Evolutionary conservation across 2,797 vertebrate genomes (phyloP), one percentile per base, ranked within the genome.

Genomic region (Myioborus melanocephalus): DNA sequence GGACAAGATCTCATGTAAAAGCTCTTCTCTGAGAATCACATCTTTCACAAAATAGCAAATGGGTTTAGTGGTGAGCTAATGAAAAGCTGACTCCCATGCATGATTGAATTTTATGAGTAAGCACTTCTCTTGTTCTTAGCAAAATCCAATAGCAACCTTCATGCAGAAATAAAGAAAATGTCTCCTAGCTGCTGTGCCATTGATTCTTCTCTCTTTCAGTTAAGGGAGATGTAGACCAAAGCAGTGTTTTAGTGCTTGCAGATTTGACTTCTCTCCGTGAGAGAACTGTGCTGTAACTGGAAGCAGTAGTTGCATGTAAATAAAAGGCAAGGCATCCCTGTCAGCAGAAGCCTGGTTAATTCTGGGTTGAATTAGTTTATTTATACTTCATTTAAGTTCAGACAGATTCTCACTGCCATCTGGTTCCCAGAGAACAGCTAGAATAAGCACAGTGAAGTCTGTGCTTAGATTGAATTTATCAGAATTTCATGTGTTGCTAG

Each of bases 341-440:
- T 73, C 87, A 78, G 76, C 49, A 85, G 87, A 83, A 92, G 65
- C 53, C 64, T 93, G 69, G 57, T 86, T 94, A 84, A 86, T 94
- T 88, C 72, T 94, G 90, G 21, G n/a, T 83, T 94, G 87, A 90
- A 90, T 93, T 95, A 73, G 66, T 93, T 94, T 92, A 71, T 96
- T 94, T 92, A 86, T 89, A 88, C 39, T 81, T 21, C 46, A 34
- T 85, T 93, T 92, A 85, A 89, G 50, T 92, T 96, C 82, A 92
- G 70, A 79, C 90, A 93, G 81, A 82, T 95, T 95, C 78, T 83
- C 66, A 44, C 46, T 85, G 86, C 93, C 94, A 94, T 95, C 93
- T 95, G 94, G 68, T 78, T 95, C 75, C 56, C 68, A 35, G 71
- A 66, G 86, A 92, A 79, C 44, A 94, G 86, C 88, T 87, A 94